Percentiles rank a stretch among this genome's conserved stretches.
Evolutionary conservation across 2,888 invertebrate species (phyloP).

Genomic region (Tridacna crocea): DNA sequence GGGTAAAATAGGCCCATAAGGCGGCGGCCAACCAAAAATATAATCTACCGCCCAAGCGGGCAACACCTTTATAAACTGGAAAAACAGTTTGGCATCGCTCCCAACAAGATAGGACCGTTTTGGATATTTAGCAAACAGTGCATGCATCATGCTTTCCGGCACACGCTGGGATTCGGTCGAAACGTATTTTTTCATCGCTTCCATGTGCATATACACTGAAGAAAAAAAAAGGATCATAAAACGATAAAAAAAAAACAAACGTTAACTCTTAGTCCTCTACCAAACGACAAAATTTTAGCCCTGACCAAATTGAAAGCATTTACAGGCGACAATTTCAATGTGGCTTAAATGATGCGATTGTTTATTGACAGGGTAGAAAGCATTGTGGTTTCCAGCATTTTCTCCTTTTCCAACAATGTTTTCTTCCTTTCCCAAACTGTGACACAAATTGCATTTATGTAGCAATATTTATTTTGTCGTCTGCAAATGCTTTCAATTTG

Average conservation of each 20-base stretch:
- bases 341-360: no score
- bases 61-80: slow-evolving; percentile 27
- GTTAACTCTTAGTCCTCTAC: no score
- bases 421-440: no score
- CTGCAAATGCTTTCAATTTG: no score
- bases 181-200: slow-evolving; percentile 19
- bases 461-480: no score
- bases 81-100: slow-evolving; percentile 45
- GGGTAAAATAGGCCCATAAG: slow-evolving; percentile 25
- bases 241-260: background rate
- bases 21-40: slow-evolving; percentile 41
- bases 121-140: slow-evolving; percentile 48
- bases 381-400: background rate
- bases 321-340: no score
- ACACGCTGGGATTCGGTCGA: slow-evolving; percentile 34
- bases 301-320: no score
- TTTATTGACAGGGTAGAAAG: background rate
- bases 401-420: no score
- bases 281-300: no score
- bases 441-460: no score
- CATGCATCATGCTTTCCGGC: slow-evolving; percentile 52
- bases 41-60: slow-evolving; percentile 42
- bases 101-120: slow-evolving; percentile 49
- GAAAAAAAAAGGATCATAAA: background rate
- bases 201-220: background rate